phyloP scores from a whole-genome alignment of 2,797 vertebrate genomes.

The Lacerta bilineata region DNA sequence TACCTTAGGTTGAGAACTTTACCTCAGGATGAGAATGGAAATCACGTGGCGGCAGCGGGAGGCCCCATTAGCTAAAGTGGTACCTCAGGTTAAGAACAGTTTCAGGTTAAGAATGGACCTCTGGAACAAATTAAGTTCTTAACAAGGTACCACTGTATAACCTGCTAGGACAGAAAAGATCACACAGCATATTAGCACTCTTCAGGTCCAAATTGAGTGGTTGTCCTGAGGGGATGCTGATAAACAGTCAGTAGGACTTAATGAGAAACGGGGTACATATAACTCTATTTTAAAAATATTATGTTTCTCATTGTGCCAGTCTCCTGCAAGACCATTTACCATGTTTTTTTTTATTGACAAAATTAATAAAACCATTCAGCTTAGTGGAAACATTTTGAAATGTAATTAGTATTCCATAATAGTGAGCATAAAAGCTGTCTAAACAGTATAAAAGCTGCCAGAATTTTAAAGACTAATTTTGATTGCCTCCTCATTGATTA shows the following conservation, averaged over 20 bases:
- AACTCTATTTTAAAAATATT: conserved; percentile 5
- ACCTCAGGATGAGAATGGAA: no score
- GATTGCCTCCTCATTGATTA: conserved; percentile 24
- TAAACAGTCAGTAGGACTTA: neutral
- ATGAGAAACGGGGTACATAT: neutral
- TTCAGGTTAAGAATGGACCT: no score
- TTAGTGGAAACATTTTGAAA: conserved; percentile 50
- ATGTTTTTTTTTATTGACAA: conserved; percentile 29
- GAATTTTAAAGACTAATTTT: conserved; percentile 48
- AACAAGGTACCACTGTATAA: no score
- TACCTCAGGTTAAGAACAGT: no score
- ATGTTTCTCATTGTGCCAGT: conserved; percentile 11
- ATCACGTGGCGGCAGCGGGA: no score
- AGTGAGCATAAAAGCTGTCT: conserved; percentile 37
- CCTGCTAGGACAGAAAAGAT: neutral
- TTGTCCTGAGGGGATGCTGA: neutral
- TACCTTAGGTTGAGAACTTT: no score
- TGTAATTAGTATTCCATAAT: conserved; percentile 37
- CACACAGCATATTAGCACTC: neutral
- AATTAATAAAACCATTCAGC: conserved; percentile 35
- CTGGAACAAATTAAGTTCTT: no score
- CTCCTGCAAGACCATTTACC: neutral
- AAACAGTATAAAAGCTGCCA: conserved; percentile 38
- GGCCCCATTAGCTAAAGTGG: no score
- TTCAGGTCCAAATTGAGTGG: neutral